Conservation (phyloP, 2,113 vertebrate species). For the Alosa alosa region DNA sequence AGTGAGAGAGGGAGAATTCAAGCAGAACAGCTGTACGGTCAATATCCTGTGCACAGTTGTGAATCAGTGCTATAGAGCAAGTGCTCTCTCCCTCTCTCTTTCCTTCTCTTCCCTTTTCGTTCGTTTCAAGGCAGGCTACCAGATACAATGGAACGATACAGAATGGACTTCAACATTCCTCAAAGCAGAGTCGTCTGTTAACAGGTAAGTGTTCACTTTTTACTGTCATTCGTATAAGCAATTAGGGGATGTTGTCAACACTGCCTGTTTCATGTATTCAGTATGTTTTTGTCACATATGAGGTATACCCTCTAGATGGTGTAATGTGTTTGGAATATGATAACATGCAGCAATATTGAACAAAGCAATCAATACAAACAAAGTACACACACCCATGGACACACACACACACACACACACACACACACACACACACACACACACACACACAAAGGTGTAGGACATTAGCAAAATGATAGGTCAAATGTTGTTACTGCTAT, state of each 20-base stretch:
- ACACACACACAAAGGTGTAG: slow-evolving; percentile 25
- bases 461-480: background rate
- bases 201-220: background rate
- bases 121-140: background rate
- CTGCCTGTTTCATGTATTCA: background rate
- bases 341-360: background rate
- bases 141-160: background rate
- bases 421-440: slow-evolving; percentile 21
- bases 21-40: slow-evolving; percentile 48
- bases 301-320: background rate
- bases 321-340: slow-evolving; percentile 8
- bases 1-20: slow-evolving; percentile 25
- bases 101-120: background rate
- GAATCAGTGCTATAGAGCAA: slow-evolving; percentile 21
- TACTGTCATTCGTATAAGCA: background rate
- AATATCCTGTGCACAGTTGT: slow-evolving; percentile 39
- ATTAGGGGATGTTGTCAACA: background rate
- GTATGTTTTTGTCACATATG: background rate
- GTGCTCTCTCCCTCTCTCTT: background rate
- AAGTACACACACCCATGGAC: slow-evolving; percentile 31
- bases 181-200: background rate
- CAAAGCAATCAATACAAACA: background rate
- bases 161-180: slow-evolving; percentile 24
- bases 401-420: slow-evolving; percentile 42
- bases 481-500: background rate